Evolutionary conservation across 1,140 invertebrate species (phyloP), one percentile per base, ranked within the genome.

Genomic region (Rhopalosiphum maidis): DNA sequence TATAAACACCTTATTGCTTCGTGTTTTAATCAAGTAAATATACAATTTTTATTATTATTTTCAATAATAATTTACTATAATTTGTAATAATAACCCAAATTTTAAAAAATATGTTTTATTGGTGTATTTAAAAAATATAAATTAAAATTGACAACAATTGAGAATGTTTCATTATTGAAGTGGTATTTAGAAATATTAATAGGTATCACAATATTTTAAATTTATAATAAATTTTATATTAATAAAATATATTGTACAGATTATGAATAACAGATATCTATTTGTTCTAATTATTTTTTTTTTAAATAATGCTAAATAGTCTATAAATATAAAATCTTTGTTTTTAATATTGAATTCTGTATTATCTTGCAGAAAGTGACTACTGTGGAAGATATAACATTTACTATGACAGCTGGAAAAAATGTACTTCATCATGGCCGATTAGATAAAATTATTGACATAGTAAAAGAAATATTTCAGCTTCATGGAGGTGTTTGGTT

Each of bases 1-100:
- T 98, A 98, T 95, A 97, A 97, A 94, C 96, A 97, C 95, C 95
- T 98, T 85, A 96, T 98, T 4, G 96, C 96, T 3, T 96, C 96
- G 90, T 97, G 97, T 95, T 96, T 97, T 94, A 96, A 96, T 54
- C 97, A 97, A 95, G 96, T 95, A 94, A 93, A 48, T 93, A 54
- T 68, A 86, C 23, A 93, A 55, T 41, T 30, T 37, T 51, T 2
- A 54, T 46, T 86, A 46, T 86, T 18, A 86, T 43, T 86, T 46
- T 21, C 21, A 46, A 2, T 87, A 2, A n/a, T 48, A 25, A 18
- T 87, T 46, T 48, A 35, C 35, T 88, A 35, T 51, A 4, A 18
- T 51, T 21, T 51, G 48, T 51, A 48, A 77, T 5, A 35, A 77
- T 41, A 77, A 77, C 30, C 15, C 5, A 1, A n/a, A 6, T 77